phyloP scores from a whole-genome alignment of 2,113 vertebrate genomes.

The Eidolon helvum region DNA sequence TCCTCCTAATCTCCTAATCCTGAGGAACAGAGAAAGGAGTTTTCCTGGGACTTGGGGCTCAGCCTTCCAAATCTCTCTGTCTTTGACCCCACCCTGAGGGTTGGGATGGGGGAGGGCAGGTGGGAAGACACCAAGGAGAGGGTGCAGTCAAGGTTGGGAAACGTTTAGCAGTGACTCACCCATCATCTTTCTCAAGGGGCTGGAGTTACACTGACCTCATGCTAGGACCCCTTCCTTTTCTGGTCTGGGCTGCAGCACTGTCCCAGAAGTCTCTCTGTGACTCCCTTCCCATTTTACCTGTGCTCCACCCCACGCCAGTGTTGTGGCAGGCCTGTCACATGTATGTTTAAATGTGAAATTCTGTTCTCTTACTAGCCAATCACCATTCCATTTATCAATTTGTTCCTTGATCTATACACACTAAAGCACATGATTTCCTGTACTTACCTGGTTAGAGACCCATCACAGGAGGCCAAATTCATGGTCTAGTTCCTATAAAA shows the following conservation, averaged over 20 bases:
- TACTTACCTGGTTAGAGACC: not conserved
- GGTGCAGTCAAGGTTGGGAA: not conserved
- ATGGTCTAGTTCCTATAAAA: not conserved
- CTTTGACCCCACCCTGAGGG: slow-evolving; percentile 41
- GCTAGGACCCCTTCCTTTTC: not conserved
- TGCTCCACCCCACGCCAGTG: no score
- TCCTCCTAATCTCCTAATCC: slow-evolving; percentile 65
- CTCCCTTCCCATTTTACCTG: not conserved
- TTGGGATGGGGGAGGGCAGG: not conserved
- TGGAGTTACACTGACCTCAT: not conserved
- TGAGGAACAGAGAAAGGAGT: slow-evolving; percentile 56
- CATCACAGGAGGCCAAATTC: not conserved
- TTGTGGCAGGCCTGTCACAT: not conserved
- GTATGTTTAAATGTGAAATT: not conserved
- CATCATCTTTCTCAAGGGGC: not conserved
- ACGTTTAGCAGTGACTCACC: not conserved
- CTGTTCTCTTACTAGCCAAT: not conserved
- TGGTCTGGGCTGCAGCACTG: not conserved
- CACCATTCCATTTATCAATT: not conserved
- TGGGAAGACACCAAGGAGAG: slow-evolving; percentile 22
- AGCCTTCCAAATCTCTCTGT: slow-evolving; percentile 42
- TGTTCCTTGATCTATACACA: not conserved
- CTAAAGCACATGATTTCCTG: not conserved
- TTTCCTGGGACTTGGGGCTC: slow-evolving; percentile 53
- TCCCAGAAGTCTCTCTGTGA: not conserved